Percentiles rank a stretch among this genome's conserved stretches.
These are phyloP conservation scores for Gopherus flavomarginatus DNA, from an alignment of 2,113 vertebrate species.

Conservation along the genomic window DNA sequence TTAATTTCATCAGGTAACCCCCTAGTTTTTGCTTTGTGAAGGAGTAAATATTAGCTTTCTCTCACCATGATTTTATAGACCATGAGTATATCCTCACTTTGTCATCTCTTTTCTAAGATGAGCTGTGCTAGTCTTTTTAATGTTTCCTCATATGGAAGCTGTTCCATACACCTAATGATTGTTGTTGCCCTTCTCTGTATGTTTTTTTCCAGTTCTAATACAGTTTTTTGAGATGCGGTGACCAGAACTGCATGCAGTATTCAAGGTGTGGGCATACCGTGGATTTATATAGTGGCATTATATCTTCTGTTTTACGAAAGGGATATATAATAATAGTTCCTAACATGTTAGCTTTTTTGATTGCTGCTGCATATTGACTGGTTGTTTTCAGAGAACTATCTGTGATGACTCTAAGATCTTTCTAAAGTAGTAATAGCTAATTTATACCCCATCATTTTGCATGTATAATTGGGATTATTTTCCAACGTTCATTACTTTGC, in stretches of 20 bases:
- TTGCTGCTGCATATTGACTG: not conserved
- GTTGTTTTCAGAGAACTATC: not conserved
- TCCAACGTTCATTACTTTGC: not conserved
- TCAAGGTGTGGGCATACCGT: not conserved
- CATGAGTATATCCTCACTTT: not conserved
- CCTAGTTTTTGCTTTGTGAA: not conserved
- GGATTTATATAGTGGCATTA: not conserved
- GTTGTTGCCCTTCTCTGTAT: not conserved
- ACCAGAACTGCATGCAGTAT: not conserved
- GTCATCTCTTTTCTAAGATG: not conserved
- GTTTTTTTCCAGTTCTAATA: not conserved
- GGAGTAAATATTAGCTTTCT: not conserved
- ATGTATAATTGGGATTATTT: not conserved
- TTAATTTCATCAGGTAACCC: not conserved
- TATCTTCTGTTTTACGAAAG: not conserved
- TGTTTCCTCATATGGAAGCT: not conserved
- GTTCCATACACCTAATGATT: not conserved
- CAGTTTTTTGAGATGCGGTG: not conserved
- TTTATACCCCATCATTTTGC: not conserved
- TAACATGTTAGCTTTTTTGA: not conserved
- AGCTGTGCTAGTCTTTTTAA: not conserved
- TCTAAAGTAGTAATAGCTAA: not conserved
- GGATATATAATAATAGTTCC: not conserved
- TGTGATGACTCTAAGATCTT: not conserved
- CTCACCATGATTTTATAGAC: not conserved